phyloP scores from a whole-genome alignment of 2,888 invertebrate genomes.

The Eilema depressum region DNA sequence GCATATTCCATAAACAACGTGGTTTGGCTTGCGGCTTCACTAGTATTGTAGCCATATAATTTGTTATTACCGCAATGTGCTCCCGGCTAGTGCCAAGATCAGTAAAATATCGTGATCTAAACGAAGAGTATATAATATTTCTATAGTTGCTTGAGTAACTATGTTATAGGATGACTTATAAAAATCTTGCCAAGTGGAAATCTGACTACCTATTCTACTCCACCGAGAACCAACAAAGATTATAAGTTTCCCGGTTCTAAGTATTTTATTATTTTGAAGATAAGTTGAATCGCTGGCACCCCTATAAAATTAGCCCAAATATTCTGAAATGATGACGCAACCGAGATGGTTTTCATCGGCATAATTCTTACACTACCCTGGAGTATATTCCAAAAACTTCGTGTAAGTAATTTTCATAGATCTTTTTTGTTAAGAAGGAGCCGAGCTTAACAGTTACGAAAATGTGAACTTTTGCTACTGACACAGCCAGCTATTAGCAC shows the following conservation, averaged over 20 bases:
- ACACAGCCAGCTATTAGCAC: neutral
- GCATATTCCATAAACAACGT: neutral
- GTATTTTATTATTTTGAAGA: neutral
- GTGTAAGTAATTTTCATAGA: neutral
- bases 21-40: neutral
- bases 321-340: neutral
- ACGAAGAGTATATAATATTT: neutral
- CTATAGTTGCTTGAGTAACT: neutral
- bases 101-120: neutral
- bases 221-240: neutral
- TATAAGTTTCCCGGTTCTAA: neutral
- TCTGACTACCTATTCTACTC: too few species aligned
- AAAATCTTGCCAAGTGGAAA: neutral
- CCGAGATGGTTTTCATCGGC: neutral
- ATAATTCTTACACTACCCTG: neutral
- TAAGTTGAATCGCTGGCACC: neutral
- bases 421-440: neutral
- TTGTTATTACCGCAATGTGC: slow-evolving; percentile 6
- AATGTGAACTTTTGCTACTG: neutral
- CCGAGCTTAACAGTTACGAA: neutral
- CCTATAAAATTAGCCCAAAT: slow-evolving; percentile 2
- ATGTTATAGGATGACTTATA: neutral
- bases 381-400: neutral
- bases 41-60: neutral
- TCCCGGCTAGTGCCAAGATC: slow-evolving; percentile 8